phyloP scores from a whole-genome alignment of 1,140 invertebrate genomes.

The Lepidurus arcticus region DNA sequence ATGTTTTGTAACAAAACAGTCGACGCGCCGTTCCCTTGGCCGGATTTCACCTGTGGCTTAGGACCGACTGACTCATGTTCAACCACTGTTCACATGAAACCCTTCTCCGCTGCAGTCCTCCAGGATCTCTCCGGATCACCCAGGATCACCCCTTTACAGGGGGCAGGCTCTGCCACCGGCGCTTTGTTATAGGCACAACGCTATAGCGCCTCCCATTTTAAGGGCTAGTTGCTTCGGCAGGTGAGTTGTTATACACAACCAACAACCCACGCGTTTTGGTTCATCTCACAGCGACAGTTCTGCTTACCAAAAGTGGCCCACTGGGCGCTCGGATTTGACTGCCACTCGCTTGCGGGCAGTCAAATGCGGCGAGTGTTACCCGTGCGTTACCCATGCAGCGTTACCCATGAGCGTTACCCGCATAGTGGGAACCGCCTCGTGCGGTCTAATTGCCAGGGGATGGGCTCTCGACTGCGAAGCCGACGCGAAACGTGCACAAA shows the following conservation, averaged over 20 bases:
- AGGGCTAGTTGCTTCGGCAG: constrained; percentile 81
- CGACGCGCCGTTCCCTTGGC: constrained; percentile 24
- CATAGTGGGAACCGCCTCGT: too few relatives aligned
- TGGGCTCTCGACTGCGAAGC: too few relatives aligned
- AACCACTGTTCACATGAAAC: constrained; percentile 84
- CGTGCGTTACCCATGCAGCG: too few relatives aligned
- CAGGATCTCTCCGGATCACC: constrained; percentile 73
- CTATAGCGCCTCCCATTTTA: constrained; percentile 85
- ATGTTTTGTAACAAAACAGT: not conserved
- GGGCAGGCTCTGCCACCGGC: constrained; percentile 42
- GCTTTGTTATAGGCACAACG: constrained; percentile 64
- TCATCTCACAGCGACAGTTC: too few relatives aligned
- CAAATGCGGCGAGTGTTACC: too few relatives aligned
- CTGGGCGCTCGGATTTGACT: too few relatives aligned
- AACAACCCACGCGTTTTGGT: too few relatives aligned
- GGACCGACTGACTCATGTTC: constrained; percentile 80
- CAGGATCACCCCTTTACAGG: constrained; percentile 37
- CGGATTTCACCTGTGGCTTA: constrained; percentile 49
- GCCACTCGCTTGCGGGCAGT: too few relatives aligned
- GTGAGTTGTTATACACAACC: constrained; percentile 83
- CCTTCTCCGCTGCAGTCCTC: constrained; percentile 81
- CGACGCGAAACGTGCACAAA: too few relatives aligned
- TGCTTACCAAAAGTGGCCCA: too few relatives aligned
- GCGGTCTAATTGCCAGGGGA: too few relatives aligned
- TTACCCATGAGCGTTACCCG: too few relatives aligned